These are phyloP conservation scores for Sylvietta virens DNA, from an alignment of 2,113 vertebrate genomes.

Conservation along the genomic window DNA sequence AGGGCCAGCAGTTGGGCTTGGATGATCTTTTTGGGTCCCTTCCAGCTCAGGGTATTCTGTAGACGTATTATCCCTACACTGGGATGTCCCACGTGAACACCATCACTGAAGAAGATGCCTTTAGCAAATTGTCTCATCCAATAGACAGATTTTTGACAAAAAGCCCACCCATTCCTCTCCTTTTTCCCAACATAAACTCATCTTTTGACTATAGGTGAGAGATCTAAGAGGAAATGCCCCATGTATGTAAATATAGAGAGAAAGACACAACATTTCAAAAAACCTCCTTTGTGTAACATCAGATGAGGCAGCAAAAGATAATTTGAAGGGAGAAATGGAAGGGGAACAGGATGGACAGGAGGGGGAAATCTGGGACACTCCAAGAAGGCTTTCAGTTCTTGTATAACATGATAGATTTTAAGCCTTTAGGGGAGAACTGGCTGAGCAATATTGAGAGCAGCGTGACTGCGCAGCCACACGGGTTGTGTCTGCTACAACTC, in stretches of 20 bases:
- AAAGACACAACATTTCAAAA: not conserved
- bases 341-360: not conserved
- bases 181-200: not conserved
- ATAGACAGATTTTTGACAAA: not conserved
- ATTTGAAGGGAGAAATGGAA: not conserved
- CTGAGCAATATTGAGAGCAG: conserved; percentile 1
- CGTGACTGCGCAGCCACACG: conserved; percentile 36
- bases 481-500: conserved; percentile 20
- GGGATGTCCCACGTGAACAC: rapidly evolving
- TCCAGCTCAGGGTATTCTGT: not conserved
- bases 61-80: not conserved
- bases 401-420: not conserved
- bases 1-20: not conserved
- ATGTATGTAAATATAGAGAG: rapidly evolving
- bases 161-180: not conserved
- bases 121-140: not conserved
- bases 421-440: conserved; percentile 39
- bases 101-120: not conserved
- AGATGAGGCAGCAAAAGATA: not conserved
- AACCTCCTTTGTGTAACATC: not conserved
- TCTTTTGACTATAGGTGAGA: not conserved
- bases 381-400: not conserved
- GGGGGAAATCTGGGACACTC: not conserved
- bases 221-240: not conserved
- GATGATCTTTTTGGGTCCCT: not conserved